phyloP scores from a whole-genome alignment of 2,113 vertebrate genomes.

The Malurus cyaneus region DNA sequence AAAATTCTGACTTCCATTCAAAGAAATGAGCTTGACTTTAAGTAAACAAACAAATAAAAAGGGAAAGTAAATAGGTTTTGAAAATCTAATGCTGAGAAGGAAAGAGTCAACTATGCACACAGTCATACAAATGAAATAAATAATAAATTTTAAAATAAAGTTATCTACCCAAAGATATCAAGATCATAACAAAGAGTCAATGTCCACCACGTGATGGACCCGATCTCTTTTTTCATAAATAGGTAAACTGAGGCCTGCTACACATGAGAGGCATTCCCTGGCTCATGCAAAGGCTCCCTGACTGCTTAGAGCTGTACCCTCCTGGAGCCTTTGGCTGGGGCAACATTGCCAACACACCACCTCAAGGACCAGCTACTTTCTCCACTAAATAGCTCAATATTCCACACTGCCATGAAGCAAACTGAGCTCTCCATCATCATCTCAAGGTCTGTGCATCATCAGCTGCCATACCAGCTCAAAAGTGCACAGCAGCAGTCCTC shows the following conservation, averaged over 20 bases:
- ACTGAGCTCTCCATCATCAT: background rate
- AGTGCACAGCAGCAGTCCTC: background rate
- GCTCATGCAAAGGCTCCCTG: background rate
- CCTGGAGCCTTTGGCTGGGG: background rate
- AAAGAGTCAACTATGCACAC: background rate
- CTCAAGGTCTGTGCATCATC: background rate
- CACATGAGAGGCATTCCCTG: accelerated
- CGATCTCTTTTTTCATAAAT: background rate
- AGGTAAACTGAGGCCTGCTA: background rate
- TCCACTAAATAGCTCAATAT: background rate
- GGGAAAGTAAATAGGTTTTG: background rate
- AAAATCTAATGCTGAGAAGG: background rate
- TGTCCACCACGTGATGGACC: accelerated
- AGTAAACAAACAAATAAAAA: conserved; percentile 3
- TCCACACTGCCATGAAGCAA: background rate
- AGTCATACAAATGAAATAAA: background rate
- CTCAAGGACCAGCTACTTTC: background rate
- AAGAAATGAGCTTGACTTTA: background rate
- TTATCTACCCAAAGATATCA: background rate
- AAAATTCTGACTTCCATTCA: background rate
- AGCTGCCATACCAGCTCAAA: background rate
- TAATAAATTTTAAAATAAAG: background rate
- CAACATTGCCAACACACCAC: background rate
- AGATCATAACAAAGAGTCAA: background rate
- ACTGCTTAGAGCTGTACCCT: background rate